Conservation (phyloP, 2,797 vertebrate species). For the Nasua narica region DNA sequence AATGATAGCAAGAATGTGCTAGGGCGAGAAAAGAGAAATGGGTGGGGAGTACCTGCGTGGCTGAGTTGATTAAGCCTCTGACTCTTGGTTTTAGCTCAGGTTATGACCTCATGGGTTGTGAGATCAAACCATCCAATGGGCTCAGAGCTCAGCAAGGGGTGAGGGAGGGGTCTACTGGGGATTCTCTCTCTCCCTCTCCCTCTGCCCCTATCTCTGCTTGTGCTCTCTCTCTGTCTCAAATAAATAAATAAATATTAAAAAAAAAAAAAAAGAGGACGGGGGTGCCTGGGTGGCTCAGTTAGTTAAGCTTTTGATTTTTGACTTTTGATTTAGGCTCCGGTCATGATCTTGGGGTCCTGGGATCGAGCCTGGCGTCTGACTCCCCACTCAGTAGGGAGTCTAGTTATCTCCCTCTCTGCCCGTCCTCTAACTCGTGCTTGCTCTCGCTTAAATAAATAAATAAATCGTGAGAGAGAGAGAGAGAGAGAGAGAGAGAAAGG, state of each 20-base stretch:
- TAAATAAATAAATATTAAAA: neutral
- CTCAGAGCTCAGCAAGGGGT: neutral
- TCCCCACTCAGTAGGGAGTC: neutral
- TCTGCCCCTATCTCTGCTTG: neutral
- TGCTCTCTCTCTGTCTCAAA: neutral
- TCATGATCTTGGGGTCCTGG: neutral
- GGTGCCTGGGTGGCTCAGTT: neutral
- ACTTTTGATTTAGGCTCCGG: neutral
- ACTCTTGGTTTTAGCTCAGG: neutral
- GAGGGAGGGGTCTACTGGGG: neutral
- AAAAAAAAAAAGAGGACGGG: no score
- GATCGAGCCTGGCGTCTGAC: rapidly evolving
- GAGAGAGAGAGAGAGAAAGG: neutral
- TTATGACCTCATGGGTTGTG: neutral
- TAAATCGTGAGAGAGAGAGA: neutral
- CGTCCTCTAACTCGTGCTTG: rapidly evolving
- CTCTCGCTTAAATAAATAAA: neutral
- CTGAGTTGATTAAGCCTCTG: neutral
- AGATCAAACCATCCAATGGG: neutral
- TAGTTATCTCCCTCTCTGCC: neutral
- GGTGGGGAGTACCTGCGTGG: neutral
- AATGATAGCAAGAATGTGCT: rapidly evolving
- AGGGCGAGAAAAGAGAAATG: neutral
- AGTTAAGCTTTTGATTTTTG: neutral
- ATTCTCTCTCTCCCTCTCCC: neutral